These are phyloP conservation scores for Cactoblastis cactorum DNA, from an alignment of 2,888 invertebrate genomes.

Conservation along the genomic window DNA sequence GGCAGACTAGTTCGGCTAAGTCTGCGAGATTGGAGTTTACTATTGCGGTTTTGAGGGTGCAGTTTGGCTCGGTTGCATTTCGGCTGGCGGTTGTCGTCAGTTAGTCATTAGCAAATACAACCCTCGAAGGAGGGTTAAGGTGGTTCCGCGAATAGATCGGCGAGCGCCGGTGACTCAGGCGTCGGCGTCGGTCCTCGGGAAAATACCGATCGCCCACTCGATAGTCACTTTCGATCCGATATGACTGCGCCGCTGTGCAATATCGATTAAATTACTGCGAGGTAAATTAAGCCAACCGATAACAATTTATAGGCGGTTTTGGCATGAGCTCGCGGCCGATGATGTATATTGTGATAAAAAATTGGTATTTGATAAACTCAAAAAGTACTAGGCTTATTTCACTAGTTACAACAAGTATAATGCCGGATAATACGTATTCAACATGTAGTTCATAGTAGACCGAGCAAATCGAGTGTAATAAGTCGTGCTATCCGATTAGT, in stretches of 20 bases:
- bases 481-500: slow-evolving; percentile 12
- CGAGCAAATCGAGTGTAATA: slow-evolving; percentile 3
- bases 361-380: not conserved
- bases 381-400: not conserved
- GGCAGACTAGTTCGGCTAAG: slow-evolving; percentile 46
- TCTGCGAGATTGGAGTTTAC: slow-evolving; percentile 59
- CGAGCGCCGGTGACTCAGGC: slow-evolving; percentile 56
- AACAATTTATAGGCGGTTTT: slow-evolving; percentile 19
- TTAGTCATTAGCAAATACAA: slow-evolving; percentile 69
- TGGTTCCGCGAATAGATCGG: slow-evolving; percentile 61
- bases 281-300: slow-evolving; percentile 26
- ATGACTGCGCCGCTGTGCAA: slow-evolving; percentile 46
- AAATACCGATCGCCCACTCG: slow-evolving; percentile 60
- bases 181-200: slow-evolving; percentile 36
- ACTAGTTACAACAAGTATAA: not conserved
- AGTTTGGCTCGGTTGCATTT: slow-evolving; percentile 54
- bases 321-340: slow-evolving; percentile 12
- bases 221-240: slow-evolving; percentile 53
- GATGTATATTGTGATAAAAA: not conserved
- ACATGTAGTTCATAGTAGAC: slow-evolving; percentile 2
- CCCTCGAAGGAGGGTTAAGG: slow-evolving; percentile 61
- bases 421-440: slow-evolving; percentile 3
- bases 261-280: slow-evolving; percentile 40
- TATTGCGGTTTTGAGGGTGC: slow-evolving; percentile 64
- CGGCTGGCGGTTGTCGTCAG: slow-evolving; percentile 58